A percentile compares a stretch with the other conserved stretches of the same genome.
Conservation (phyloP, 37 sponge, comb jelly and placozoan genomes). For the Beroe forskalii region DNA sequence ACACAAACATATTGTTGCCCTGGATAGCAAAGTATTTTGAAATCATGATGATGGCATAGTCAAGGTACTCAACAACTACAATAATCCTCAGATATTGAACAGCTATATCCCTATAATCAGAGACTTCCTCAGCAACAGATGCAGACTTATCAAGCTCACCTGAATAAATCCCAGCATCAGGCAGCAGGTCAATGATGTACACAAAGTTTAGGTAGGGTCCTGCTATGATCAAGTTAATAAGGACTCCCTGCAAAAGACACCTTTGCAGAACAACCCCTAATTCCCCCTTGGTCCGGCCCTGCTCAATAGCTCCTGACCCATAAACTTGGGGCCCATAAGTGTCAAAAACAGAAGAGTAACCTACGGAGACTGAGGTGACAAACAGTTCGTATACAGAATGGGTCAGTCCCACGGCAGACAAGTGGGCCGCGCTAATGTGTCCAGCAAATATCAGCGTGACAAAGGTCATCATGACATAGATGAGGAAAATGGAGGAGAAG, state of each 20-base stretch:
- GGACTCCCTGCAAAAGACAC: not conserved
- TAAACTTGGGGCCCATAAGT: constrained; percentile 32
- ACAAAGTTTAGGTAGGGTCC: not conserved
- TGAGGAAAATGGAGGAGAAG: not conserved
- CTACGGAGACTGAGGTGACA: not conserved
- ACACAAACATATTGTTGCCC: not conserved
- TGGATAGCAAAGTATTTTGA: constrained; percentile 35
- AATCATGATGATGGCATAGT: not conserved
- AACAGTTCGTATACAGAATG: not conserved
- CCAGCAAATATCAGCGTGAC: constrained; percentile 15
- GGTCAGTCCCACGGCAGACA: not conserved
- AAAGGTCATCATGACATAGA: not conserved
- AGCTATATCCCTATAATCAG: not conserved
- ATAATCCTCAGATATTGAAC: not conserved
- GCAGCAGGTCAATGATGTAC: not conserved
- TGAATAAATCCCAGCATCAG: not conserved
- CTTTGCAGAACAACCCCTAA: not conserved
- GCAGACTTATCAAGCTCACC: not conserved
- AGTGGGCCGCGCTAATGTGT: not conserved
- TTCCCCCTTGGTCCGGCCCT: no score
- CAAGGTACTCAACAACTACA: not conserved
- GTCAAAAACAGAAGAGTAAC: constrained; percentile 7
- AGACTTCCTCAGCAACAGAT: not conserved
- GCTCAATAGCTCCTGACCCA: not conserved
- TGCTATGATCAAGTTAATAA: not conserved